Conservation (phyloP, 1,140 invertebrate species). For the Bombus confusus region DNA sequence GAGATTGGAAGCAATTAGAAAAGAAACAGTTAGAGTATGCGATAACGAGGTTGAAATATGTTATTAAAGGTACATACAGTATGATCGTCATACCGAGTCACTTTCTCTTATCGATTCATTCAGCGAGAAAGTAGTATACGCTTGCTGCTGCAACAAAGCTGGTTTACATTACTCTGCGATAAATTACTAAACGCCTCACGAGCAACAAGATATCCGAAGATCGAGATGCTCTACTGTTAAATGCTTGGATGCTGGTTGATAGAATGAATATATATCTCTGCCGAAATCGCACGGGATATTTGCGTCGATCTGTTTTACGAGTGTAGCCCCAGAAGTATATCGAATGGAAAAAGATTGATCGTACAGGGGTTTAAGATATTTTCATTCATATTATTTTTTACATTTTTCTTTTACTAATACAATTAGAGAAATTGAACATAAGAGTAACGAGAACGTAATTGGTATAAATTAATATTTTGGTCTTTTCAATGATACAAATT, state of each 20-base stretch:
- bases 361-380: background rate
- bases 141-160: conserved; percentile 32
- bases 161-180: conserved; percentile 8
- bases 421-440: no score
- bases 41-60: conserved; percentile 41
- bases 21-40: conserved; percentile 23
- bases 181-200: background rate
- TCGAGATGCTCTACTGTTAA: background rate
- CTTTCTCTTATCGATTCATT: background rate
- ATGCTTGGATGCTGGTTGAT: background rate
- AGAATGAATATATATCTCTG: background rate
- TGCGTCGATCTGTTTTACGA: background rate
- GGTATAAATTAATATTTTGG: no score
- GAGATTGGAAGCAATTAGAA: conserved; percentile 50
- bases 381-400: background rate
- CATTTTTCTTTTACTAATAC: background rate
- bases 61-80: conserved; percentile 28
- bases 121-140: conserved; percentile 24
- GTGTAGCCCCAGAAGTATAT: background rate
- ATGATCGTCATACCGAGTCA: conserved; percentile 25
- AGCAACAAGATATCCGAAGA: background rate
- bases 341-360: background rate
- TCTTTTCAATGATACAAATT: no score
- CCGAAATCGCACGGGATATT: background rate
- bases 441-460: no score